Evolutionary conservation across 2,797 vertebrate genomes (phyloP), one percentile per base, ranked within the genome.

Genomic region (Anniella stebbinsi): DNA sequence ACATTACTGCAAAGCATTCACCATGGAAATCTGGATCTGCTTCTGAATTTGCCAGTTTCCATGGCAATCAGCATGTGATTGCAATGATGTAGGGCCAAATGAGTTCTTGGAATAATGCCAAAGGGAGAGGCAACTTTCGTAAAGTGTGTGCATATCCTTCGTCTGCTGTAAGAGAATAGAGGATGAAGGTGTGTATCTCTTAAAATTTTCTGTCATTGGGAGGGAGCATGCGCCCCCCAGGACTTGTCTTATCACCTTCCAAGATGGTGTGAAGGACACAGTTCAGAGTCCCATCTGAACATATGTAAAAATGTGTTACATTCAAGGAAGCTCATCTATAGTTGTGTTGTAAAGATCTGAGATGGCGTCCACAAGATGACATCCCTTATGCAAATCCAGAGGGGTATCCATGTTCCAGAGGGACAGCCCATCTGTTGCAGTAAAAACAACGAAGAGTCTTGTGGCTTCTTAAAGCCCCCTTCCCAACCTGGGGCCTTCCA

Each of bases 1-100:
- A 28, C 45, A 2, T 57, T 87, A 21, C n/a, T 69, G 30, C 60
- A 83, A 83, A 83, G 72, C 48, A 69, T 87, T 76, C 80, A 83
- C 45, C 69, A 67, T 87, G 69, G 89, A 87, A 87, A 90, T 90
- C 51, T 82, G 28, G 89, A 90, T 41, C 60, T 25, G n/a, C 76
- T 48, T 89, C 88, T 84, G 72, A 84, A 84, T 76, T 84, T 51
- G 41, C 69, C 38, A 66, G 88, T 89, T 87, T 87, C 89, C 89
- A 87, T 90, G 80, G 89, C 85, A 90, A 90, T 87, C 85, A 76
- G 80, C 78, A 67, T 87, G 72, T 76, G 67, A 69, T 76, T 54
- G 25, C 80, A 87, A 83, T 54, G 80, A 76, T 33, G 36, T 67
- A 57, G 45, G 80, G 21, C 73, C 80, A 87, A 89, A 84, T 84